A percentile compares a stretch with the other conserved stretches of the same genome.
Conservation (phyloP, 2,113 vertebrate genomes). For the Notechis scutatus region DNA sequence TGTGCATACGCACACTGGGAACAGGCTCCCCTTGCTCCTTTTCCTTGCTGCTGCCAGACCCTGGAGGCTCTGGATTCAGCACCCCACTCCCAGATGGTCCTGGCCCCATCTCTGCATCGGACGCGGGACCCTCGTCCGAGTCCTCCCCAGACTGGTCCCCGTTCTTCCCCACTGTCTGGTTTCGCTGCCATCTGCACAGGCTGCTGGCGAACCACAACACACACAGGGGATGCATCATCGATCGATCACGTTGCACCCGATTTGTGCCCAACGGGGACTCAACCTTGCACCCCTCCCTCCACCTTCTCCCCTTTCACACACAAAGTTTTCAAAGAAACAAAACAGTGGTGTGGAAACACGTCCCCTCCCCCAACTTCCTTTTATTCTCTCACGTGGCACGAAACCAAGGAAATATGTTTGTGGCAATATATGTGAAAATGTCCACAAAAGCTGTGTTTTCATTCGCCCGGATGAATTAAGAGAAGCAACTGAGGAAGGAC, state of each 20-base stretch:
- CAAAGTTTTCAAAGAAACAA: neutral
- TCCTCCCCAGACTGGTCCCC: too few relatives aligned
- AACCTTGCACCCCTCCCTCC: neutral
- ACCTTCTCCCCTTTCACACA: neutral
- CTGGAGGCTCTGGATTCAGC: too few relatives aligned
- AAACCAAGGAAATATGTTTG: neutral
- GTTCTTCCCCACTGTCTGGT: too few relatives aligned
- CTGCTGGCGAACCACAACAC: too few relatives aligned
- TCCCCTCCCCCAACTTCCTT: neutral
- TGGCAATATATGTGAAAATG: neutral
- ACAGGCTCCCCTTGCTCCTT: too few relatives aligned
- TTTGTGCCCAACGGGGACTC: neutral
- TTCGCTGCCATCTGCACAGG: too few relatives aligned
- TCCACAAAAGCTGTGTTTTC: neutral
- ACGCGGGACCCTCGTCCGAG: too few relatives aligned
- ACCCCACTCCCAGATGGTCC: too few relatives aligned
- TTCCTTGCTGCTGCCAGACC: too few relatives aligned
- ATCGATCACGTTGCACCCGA: too few relatives aligned
- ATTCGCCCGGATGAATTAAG: neutral
- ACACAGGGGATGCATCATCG: neutral
- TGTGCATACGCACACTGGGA: too few relatives aligned
- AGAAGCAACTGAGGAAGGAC: neutral
- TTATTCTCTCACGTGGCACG: neutral
- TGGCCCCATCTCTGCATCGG: too few relatives aligned
- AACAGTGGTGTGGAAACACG: neutral